Base-by-base conservation (phyloP, 2,113 vertebrate species). In the Vulpes vulpes region DNA sequence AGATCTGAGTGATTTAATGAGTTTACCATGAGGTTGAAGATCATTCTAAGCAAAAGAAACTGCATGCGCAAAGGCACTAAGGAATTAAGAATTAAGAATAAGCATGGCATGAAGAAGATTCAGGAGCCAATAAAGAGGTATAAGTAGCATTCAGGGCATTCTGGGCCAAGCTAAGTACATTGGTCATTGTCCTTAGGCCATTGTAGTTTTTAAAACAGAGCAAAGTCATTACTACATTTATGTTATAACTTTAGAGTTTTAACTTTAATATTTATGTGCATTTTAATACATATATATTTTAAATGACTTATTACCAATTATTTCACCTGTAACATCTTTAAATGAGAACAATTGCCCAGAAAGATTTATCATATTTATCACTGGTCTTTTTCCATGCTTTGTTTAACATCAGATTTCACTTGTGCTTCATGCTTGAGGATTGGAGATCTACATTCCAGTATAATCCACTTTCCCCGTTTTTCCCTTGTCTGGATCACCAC, bases 231-330 rank as follows among this genome's bases (percentile, higher is more conserved):
- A 57, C 55, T 82, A 38, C 17, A 55, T 32, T 64, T 95, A 11
- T 11, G 22, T 65, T 74, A 74, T 30, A 69, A 57, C 22, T 94
- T 1, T 71, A 35, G 23, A 78, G 19, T 22, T 76, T 79, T 82
- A 57, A 78, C 9, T 84, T 93, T 95, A 71, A 82, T 11, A 59
- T 85, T 82, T 30, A 43, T 89, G 38, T 81, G 5, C 78, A 17
- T 73, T 95, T 93, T 79, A 83, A 73, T 65, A 87, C 57, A 51
- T 51, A 27, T 55, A 60, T 71, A 81, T 81, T 89, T 94, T 67
- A 69, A 95, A 53, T 73, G 43, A 79, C 35, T 93, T 91, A 8
- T 59, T 86, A 64, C 64, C 20, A 57, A 74, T 88, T 67, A 22
- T 23, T 87, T 87, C 22, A 65, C 7, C 9, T 95, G n/a, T 71